Percentiles rank a stretch among this genome's conserved stretches.
Evolutionary conservation across 2,888 invertebrate genomes (phyloP).

Genomic region (Agrochola lota): DNA sequence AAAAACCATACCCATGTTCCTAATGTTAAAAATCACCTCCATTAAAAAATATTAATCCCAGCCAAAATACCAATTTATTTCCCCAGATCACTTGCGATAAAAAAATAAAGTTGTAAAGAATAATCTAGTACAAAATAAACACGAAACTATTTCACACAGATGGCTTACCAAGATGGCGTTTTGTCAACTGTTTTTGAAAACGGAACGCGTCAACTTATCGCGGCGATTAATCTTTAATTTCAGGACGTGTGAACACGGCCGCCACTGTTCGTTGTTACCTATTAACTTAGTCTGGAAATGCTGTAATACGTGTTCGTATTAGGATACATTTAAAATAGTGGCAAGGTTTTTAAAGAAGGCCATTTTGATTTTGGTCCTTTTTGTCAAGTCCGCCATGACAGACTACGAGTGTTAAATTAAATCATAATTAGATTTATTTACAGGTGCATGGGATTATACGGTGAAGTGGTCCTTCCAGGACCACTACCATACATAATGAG

Average conservation of each 20-base stretch:
- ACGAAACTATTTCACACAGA: conserved; percentile 59
- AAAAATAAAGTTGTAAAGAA: conserved; percentile 61
- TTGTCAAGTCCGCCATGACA: background rate
- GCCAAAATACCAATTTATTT: conserved; percentile 40
- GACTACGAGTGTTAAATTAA: background rate
- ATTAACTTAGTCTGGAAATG: conserved; percentile 65
- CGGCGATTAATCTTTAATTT: conserved; percentile 74
- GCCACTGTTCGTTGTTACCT: conserved; percentile 64
- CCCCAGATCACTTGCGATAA: conserved; percentile 47
- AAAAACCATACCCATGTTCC: background rate
- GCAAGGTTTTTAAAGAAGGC: background rate
- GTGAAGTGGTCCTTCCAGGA: too few species aligned
- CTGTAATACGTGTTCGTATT: conserved; percentile 50
- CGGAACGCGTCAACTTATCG: conserved; percentile 70
- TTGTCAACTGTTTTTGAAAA: conserved; percentile 68
- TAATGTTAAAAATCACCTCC: conserved; percentile 30
- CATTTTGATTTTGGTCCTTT: background rate
- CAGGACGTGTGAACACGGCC: conserved; percentile 79
- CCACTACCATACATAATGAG: background rate
- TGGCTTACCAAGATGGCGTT: conserved; percentile 66
- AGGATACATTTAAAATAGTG: conserved; percentile 1
- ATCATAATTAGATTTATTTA: too few species aligned
- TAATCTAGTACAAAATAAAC: conserved; percentile 63
- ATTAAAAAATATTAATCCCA: conserved; percentile 26
- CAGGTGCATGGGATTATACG: too few species aligned